Percentiles rank a stretch among this genome's conserved stretches.
These are phyloP conservation scores for Lepidurus apus DNA, from an alignment of 1,140 invertebrate genomes.

Conservation along the genomic window DNA sequence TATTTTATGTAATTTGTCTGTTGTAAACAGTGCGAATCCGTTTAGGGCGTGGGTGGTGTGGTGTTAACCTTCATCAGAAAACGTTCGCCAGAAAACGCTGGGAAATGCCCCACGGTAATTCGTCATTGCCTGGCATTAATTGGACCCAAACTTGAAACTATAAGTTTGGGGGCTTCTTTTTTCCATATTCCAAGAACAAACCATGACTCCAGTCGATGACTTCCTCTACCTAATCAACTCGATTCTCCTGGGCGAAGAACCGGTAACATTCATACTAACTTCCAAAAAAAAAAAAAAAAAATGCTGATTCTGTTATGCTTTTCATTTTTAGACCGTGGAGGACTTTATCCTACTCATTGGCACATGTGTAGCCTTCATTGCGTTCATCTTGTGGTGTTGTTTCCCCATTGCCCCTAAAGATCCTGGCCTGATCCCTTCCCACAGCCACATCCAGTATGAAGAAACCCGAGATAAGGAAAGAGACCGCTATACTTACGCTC, in stretches of 20 bases:
- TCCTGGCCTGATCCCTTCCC: conserved; percentile 21
- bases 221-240: conserved; percentile 56
- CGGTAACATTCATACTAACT: conserved; percentile 46
- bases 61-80: too few relatives aligned
- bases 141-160: too few relatives aligned
- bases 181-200: conserved; percentile 31
- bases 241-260: conserved; percentile 54
- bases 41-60: too few relatives aligned
- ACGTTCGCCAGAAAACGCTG: too few relatives aligned
- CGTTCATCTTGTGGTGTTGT: conserved; percentile 58
- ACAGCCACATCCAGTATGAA: conserved; percentile 30
- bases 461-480: neutral
- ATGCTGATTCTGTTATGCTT: neutral
- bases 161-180: too few relatives aligned
- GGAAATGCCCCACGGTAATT: too few relatives aligned
- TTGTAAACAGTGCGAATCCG: too few relatives aligned
- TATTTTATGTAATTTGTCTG: too few relatives aligned
- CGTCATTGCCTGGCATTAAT: too few relatives aligned
- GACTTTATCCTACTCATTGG: conserved; percentile 57
- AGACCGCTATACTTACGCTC: neutral
- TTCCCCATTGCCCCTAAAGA: conserved; percentile 58
- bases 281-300: too few relatives aligned
- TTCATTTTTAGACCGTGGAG: conserved; percentile 52
- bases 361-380: conserved; percentile 57
- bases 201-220: conserved; percentile 56